Conservation (phyloP, 2,888 invertebrate species). For the Petrophora chlorosata region DNA sequence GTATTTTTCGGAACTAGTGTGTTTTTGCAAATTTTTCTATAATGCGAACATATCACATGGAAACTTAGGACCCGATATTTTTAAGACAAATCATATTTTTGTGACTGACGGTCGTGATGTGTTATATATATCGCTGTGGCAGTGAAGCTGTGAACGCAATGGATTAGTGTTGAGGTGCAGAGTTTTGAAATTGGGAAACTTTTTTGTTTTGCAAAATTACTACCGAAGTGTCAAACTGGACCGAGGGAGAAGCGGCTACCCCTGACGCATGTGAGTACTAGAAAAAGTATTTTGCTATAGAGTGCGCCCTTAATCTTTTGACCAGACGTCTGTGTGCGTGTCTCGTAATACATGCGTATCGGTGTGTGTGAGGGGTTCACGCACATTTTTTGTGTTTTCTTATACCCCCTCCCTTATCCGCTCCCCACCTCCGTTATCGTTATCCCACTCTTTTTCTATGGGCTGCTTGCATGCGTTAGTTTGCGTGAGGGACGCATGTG, state of each 20-base stretch:
- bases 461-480: conserved; percentile 48
- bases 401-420: conserved; percentile 62
- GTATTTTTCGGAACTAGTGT: conserved; percentile 70
- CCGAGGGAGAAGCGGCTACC: conserved; percentile 80
- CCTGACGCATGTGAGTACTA: conserved; percentile 81
- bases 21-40: conserved; percentile 57
- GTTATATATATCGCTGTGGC: conserved; percentile 71
- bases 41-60: conserved; percentile 80
- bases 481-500: conserved; percentile 61
- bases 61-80: conserved; percentile 80
- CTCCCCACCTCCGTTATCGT: conserved; percentile 70
- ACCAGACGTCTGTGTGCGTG: conserved; percentile 60
- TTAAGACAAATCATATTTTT: conserved; percentile 67
- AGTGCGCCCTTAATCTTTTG: conserved; percentile 69
- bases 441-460: conserved; percentile 82
- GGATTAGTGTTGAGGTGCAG: conserved; percentile 72
- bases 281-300: conserved; percentile 28
- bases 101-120: conserved; percentile 74
- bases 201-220: conserved; percentile 79
- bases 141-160: conserved; percentile 68
- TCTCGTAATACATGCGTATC: conserved; percentile 47
- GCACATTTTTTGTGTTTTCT: conserved; percentile 81
- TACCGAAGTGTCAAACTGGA: conserved; percentile 83
- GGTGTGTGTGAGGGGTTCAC: conserved; percentile 69
- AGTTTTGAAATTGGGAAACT: conserved; percentile 64